These are phyloP conservation scores for Anoplopoma fimbria DNA, from an alignment of 2,113 vertebrate species.

Conservation along the genomic window DNA sequence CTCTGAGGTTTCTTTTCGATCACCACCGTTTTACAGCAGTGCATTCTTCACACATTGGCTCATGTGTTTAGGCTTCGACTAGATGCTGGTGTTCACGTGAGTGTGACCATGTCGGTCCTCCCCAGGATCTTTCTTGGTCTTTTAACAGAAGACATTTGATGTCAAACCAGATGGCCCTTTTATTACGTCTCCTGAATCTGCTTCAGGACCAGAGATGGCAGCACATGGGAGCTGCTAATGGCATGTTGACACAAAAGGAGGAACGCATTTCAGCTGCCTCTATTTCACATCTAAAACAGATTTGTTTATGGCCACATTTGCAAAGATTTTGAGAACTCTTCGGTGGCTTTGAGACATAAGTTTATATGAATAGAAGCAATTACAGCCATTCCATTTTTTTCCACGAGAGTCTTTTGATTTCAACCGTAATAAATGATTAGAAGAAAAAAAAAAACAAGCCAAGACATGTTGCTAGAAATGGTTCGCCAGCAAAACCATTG, in stretches of 20 bases:
- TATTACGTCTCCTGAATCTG: conserved; percentile 56
- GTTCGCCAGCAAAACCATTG: not conserved
- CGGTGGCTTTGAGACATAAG: not conserved
- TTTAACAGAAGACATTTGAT: conserved; percentile 60
- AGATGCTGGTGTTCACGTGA: conserved; percentile 54
- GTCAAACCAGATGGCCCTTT: conserved; percentile 68
- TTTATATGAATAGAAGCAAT: conserved; percentile 19
- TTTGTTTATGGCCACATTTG: conserved; percentile 58
- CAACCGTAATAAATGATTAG: not conserved
- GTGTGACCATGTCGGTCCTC: conserved; percentile 46
- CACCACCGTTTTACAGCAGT: conserved; percentile 59
- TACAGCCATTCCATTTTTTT: not conserved
- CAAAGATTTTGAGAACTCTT: conserved; percentile 34
- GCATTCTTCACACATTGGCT: conserved; percentile 59
- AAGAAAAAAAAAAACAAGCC: no score
- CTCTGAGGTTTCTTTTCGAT: conserved; percentile 51
- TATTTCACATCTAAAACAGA: conserved; percentile 60
- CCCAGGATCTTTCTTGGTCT: conserved; percentile 51
- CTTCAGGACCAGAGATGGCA: conserved; percentile 57
- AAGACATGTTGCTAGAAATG: no score
- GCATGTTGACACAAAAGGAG: conserved; percentile 58
- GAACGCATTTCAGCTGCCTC: conserved; percentile 55
- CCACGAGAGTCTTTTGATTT: not conserved
- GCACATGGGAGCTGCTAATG: conserved; percentile 60
- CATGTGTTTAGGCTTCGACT: conserved; percentile 57